Base-by-base conservation (phyloP, 2,888 invertebrate species). In the Alcis repandata region DNA sequence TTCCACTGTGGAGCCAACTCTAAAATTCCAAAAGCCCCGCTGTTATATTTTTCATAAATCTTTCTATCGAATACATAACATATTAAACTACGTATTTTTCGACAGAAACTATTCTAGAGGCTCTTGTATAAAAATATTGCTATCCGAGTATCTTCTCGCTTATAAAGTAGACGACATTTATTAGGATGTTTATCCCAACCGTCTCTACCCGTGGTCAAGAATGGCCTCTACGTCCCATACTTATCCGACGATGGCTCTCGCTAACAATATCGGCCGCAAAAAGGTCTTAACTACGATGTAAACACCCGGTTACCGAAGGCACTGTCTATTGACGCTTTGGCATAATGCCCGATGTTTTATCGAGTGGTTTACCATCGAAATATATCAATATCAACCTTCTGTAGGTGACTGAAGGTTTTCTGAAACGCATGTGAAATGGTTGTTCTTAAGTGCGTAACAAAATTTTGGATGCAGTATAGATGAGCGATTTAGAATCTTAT, bases 271-370 rank as follows among this genome's bases (percentile, higher is more conserved):
- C 71, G 75, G 59, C 71, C 73, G 60, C 74, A 72, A 72, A 79
- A 73, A 62, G 74, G 66, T 66, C 68, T 72, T 75, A 74, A 79
- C 75, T 69, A 74, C 71, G 70, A 70, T 79, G 81, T 80, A 79
- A 78, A 80, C 80, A 79, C 75, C 70, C 74, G 71, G 70, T 71
- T 70, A 74, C 73, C 48, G 64, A 59, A 65, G 65, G 56, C 76
- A 65, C 70, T 67, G 69, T 70, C 79, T 78, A 79, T 79, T 76
- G 80, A 77, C 79, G 72, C 74, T 66, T 67, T 82, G 82, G 80
- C 78, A 69, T 68, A 68, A 69, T 64, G 81, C 81, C 81, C 75
- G 71, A 41, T 60, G 27, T 48, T 65, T 59, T 56, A 52, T 60
- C 57, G 59, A 15, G 1, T 11, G 10, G 36, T 48, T 51, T 58